Evolutionary conservation across 2,888 invertebrate genomes (phyloP).

Genomic region (Dermolepida albohirtum): DNA sequence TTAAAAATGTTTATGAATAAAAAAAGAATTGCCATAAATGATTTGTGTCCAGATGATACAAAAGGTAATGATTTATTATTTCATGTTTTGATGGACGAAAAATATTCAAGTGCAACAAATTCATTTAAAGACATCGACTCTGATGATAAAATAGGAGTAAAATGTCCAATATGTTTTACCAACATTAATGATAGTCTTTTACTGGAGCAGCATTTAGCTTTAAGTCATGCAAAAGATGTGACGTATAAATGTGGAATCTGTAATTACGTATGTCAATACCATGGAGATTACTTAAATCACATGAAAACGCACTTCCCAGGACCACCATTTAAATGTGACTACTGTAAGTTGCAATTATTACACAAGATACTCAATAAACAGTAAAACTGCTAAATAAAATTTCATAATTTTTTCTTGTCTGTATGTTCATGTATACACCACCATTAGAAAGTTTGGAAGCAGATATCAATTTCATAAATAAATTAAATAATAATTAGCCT

Average conservation of each 20-base stretch:
- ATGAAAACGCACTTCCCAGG: constrained; percentile 72
- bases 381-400: too few relatives aligned
- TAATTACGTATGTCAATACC: constrained; percentile 73
- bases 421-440: too few relatives aligned
- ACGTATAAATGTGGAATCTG: constrained; percentile 73
- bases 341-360: constrained; percentile 62
- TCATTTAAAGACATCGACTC: constrained; percentile 45
- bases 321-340: constrained; percentile 74
- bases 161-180: constrained; percentile 69
- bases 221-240: constrained; percentile 70
- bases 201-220: constrained; percentile 69
- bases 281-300: constrained; percentile 72
- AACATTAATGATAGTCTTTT: constrained; percentile 66
- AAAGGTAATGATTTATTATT: constrained; percentile 46
- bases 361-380: too few relatives aligned
- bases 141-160: constrained; percentile 57
- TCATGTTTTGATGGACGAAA: background rate
- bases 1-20: constrained; percentile 63
- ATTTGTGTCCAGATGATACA: constrained; percentile 49
- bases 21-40: constrained; percentile 54
- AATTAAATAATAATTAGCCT: too few relatives aligned
- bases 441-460: too few relatives aligned
- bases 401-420: too few relatives aligned
- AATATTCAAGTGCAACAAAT: background rate
- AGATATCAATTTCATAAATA: too few relatives aligned